Evolutionary conservation across 2,113 vertebrate genomes (phyloP).

Genomic region (Gallinago undulata): DNA sequence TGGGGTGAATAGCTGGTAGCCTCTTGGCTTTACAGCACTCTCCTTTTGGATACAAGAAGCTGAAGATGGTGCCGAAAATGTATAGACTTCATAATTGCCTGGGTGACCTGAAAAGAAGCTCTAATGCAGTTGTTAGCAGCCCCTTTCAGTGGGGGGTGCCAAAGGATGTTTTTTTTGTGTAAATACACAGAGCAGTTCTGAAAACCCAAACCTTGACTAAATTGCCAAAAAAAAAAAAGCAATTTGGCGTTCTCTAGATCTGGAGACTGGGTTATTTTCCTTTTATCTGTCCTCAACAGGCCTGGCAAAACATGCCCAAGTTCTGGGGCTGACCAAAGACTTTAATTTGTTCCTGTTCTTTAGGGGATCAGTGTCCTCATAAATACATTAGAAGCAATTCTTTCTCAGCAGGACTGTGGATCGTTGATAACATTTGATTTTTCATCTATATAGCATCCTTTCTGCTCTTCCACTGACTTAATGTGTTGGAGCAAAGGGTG

Average conservation of each 20-base stretch:
- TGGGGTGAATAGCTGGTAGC: neutral
- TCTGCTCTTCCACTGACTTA: neutral
- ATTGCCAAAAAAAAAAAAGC: neutral
- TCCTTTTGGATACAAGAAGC: neutral
- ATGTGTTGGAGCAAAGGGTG: neutral
- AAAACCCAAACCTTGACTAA: neutral
- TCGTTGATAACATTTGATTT: neutral
- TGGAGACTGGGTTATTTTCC: neutral
- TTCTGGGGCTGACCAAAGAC: neutral
- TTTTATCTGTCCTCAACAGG: neutral
- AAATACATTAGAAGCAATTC: fast-evolving
- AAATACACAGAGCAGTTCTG: neutral
- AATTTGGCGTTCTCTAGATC: neutral
- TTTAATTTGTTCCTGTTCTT: neutral
- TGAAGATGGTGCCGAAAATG: neutral
- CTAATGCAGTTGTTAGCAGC: neutral
- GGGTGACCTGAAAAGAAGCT: neutral
- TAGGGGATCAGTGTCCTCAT: neutral
- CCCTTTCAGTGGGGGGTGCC: neutral
- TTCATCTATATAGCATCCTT: neutral
- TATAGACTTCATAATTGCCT: too few species aligned
- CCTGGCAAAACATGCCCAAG: neutral
- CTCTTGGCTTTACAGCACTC: neutral
- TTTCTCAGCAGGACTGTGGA: neutral
- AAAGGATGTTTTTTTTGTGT: neutral